Percentiles rank a stretch among this genome's conserved stretches.
phyloP scores from a whole-genome alignment of 2,797 vertebrate species.

The Molossus alvarezi region DNA sequence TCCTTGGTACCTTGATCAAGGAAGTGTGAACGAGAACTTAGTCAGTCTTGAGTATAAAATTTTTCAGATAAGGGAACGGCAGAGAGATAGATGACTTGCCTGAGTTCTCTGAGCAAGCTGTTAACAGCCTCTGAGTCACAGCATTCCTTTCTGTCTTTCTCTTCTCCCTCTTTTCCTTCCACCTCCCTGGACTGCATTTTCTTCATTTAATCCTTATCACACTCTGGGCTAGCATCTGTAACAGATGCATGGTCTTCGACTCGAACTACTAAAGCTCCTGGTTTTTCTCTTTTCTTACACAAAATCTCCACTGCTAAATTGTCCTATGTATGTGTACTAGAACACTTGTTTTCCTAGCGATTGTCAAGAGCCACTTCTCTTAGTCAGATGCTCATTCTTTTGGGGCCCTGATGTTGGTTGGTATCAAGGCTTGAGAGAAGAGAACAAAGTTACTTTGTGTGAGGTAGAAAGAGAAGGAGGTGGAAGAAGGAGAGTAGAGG shows the following conservation, averaged over 20 bases:
- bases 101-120: background rate
- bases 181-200: background rate
- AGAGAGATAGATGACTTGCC: background rate
- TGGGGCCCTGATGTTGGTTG: background rate
- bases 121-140: background rate
- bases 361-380: slow-evolving; percentile 8
- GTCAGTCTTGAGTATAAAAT: background rate
- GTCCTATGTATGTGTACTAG: background rate
- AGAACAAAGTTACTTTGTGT: background rate
- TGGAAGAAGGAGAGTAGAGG: background rate
- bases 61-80: background rate
- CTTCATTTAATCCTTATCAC: background rate
- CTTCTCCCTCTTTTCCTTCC: background rate
- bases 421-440: background rate
- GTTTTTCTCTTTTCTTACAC: background rate
- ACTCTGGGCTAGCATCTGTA: background rate
- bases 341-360: background rate
- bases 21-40: background rate
- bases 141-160: background rate
- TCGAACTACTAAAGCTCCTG: background rate
- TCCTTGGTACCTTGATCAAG: slow-evolving; percentile 1
- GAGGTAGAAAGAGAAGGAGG: background rate
- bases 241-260: background rate
- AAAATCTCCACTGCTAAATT: background rate
- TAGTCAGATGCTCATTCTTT: background rate